Conservation (phyloP, 2,888 invertebrate species). For the Acrobasis repandana region DNA sequence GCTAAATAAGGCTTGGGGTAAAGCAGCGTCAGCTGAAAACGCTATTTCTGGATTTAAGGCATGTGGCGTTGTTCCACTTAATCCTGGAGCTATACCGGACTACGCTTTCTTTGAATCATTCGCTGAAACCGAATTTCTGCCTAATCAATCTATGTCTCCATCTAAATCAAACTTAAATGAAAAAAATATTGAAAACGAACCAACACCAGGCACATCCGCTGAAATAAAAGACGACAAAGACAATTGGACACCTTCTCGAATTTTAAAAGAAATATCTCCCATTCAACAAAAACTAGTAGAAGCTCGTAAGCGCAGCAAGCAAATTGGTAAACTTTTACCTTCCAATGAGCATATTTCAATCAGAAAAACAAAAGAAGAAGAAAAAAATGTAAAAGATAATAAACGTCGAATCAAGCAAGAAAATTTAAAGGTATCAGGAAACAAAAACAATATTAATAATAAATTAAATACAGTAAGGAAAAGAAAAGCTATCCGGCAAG, state of each 20-base stretch:
- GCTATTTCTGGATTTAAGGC: too few species aligned
- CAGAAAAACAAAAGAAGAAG: conserved; percentile 25
- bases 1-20: too few species aligned
- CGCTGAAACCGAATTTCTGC: too few species aligned
- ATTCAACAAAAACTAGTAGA: conserved; percentile 28
- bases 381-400: conserved; percentile 3
- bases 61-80: too few species aligned
- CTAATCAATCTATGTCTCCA: background rate
- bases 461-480: background rate
- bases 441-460: background rate
- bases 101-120: too few species aligned
- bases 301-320: conserved; percentile 28
- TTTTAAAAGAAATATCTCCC: conserved; percentile 28
- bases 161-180: background rate
- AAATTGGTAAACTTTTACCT: conserved; percentile 28
- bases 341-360: conserved; percentile 26
- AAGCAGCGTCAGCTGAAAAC: too few species aligned
- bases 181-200: conserved; percentile 2
- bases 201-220: conserved; percentile 6
- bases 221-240: conserved; percentile 4
- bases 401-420: conserved; percentile 4
- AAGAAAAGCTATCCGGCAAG: too few species aligned
- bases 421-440: background rate
- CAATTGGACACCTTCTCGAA: conserved; percentile 25
- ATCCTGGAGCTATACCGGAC: too few species aligned